Evolutionary conservation across 64 coral and sea anemone genomes (phyloP).

Genomic region (Acropora tenuis): DNA sequence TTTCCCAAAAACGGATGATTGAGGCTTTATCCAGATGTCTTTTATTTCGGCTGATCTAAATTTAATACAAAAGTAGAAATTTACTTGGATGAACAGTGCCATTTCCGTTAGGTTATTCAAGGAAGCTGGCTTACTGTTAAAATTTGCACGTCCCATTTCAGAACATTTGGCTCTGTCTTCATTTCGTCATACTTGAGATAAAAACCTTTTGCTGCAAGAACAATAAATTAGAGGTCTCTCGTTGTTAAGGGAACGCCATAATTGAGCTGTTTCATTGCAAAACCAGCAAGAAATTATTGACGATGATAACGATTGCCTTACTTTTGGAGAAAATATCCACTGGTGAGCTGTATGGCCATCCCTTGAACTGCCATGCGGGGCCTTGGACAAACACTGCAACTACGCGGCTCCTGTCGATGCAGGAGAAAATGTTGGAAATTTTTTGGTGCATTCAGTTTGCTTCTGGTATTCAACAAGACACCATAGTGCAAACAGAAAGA

Average conservation of each 20-base stretch:
- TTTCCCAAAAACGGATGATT: constrained; percentile 94
- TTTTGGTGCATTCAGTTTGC: neutral
- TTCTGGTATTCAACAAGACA: neutral
- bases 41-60: constrained; percentile 96
- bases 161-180: constrained; percentile 94
- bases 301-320: constrained; percentile 24
- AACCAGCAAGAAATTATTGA: no score
- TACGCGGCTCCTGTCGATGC: constrained; percentile 82
- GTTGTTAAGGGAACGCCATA: neutral
- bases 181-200: constrained; percentile 97
- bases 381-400: constrained; percentile 99
- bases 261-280: neutral
- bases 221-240: neutral
- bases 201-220: constrained; percentile 79
- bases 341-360: constrained; percentile 96
- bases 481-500: neutral
- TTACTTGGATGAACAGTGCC: no score
- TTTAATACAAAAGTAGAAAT: neutral
- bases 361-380: constrained; percentile 98
- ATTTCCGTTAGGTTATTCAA: no score
- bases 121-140: constrained; percentile 77
- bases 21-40: constrained; percentile 97
- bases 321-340: constrained; percentile 98
- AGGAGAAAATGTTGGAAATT: neutral
- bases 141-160: constrained; percentile 97